Evolutionary conservation across 1,140 invertebrate species (phyloP).

Genomic region (Temnothorax curvispinosus): DNA sequence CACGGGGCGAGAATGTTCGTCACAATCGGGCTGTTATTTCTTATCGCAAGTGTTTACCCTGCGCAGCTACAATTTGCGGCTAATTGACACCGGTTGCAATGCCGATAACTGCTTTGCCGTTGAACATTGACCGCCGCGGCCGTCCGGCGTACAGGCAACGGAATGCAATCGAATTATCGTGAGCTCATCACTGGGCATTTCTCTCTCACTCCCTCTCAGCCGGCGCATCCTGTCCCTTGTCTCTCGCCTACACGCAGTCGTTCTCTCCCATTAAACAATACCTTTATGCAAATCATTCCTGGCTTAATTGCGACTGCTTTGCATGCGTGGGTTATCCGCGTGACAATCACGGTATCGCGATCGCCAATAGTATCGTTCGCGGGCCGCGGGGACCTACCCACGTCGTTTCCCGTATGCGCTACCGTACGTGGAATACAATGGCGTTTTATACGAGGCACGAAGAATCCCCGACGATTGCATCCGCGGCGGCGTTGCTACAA

Average conservation of each 20-base stretch:
- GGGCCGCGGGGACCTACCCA: conserved; percentile 44
- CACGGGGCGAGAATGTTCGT: neutral
- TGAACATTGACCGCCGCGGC: conserved; percentile 49
- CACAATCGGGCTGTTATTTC: neutral
- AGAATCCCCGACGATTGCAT: conserved; percentile 9
- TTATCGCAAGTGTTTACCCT: neutral
- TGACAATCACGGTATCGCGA: conserved; percentile 74
- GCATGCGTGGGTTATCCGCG: conserved; percentile 75
- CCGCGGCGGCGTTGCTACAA: neutral
- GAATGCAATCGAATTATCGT: conserved; percentile 77
- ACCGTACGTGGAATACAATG: conserved; percentile 25
- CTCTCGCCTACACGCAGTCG: conserved; percentile 64
- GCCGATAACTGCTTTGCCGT: conserved; percentile 34
- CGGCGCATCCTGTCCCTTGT: neutral
- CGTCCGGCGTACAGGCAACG: conserved; percentile 30
- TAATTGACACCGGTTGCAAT: conserved; percentile 37
- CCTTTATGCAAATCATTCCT: conserved; percentile 75
- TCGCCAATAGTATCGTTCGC: conserved; percentile 66
- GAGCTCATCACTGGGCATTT: conserved; percentile 67
- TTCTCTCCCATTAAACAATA: conserved; percentile 74
- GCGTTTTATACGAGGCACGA: conserved; percentile 8
- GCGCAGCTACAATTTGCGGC: conserved; percentile 5
- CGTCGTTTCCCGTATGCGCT: conserved; percentile 44
- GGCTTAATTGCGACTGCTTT: conserved; percentile 78
- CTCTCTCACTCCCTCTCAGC: neutral